These are phyloP conservation scores for Parascotia fuliginaria DNA, from an alignment of 2,888 invertebrate species.

Conservation along the genomic window DNA sequence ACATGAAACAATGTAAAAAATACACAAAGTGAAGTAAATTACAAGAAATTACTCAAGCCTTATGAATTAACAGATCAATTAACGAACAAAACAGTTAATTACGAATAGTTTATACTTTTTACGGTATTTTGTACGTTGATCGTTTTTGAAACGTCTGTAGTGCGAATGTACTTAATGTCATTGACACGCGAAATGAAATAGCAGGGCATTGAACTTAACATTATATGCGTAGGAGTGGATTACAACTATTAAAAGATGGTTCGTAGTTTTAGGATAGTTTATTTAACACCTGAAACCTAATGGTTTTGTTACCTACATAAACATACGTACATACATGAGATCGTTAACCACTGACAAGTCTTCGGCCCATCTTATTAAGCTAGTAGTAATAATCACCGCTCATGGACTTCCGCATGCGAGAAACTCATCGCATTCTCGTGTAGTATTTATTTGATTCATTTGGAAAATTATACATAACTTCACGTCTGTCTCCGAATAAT, in stretches of 20 bases:
- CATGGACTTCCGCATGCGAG: too few species aligned
- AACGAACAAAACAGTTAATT: background rate
- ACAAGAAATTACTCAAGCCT: background rate
- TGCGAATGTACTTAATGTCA: conserved; percentile 25
- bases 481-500: too few species aligned
- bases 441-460: too few species aligned
- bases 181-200: conserved; percentile 37
- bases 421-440: too few species aligned
- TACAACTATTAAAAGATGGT: conserved; percentile 9
- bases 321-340: too few species aligned
- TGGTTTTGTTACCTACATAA: too few species aligned
- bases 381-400: too few species aligned
- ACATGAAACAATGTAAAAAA: background rate
- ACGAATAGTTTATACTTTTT: background rate
- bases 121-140: background rate
- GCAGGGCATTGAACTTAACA: conserved; percentile 27
- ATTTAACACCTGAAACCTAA: too few species aligned
- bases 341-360: too few species aligned
- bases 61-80: background rate
- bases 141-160: conserved; percentile 2
- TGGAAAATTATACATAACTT: too few species aligned
- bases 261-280: too few species aligned
- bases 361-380: too few species aligned
- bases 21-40: background rate
- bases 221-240: conserved; percentile 30